Base-by-base conservation (phyloP, 2,113 vertebrate genomes). In the Podarcis cretensis region DNA sequence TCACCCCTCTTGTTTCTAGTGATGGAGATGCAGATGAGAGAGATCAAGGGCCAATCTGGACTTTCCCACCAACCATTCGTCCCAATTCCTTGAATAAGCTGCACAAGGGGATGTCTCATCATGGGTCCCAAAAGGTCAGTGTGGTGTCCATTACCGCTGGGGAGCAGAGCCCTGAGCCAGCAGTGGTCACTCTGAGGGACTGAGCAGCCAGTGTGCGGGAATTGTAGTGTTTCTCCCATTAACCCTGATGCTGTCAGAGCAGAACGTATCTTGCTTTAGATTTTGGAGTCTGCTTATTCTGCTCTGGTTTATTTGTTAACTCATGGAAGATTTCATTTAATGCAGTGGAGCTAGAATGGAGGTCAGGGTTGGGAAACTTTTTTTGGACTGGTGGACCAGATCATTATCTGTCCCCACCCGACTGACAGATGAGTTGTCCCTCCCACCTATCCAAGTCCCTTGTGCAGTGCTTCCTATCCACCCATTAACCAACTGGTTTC, bases 31-130 rank as follows among this genome's bases (percentile, higher is more conserved):
- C 97, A 1, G 98, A 99, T 85, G 98, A 98, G 37, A 97, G 97
- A 86, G 97, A 99, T 86, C 98, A 97, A 65, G 98, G 98, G 93
- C 98, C 98, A 32, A 95, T 98, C 90, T 99, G 99, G 99, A 99
- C 98, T 0, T 99, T 99, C 93, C 99, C 98, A 63, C 97, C 98
- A 37, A 99, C 98, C 37, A 97, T 99, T 94, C 97, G 98, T 91
- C 98, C 98, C 9, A 98, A 93, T 94, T 97, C 98, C 20, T 95
- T 99, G 88, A 97, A 96, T 96, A 98, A 99, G 91, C 96, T 99
- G 94, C 98, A 99, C 97, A 98, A 98, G 92, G 97, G 97, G 87
- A 97, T 97, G 82, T 95, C 96, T 82, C 96, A 98, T 88, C 97
- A 98, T 13, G 96, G 98, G 76, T 97, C 97, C 1, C 98, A 98